A percentile compares a stretch with the other conserved stretches of the same genome.
phyloP scores from a whole-genome alignment of 2,888 invertebrate genomes.

The Eupithecia abbreviata region DNA sequence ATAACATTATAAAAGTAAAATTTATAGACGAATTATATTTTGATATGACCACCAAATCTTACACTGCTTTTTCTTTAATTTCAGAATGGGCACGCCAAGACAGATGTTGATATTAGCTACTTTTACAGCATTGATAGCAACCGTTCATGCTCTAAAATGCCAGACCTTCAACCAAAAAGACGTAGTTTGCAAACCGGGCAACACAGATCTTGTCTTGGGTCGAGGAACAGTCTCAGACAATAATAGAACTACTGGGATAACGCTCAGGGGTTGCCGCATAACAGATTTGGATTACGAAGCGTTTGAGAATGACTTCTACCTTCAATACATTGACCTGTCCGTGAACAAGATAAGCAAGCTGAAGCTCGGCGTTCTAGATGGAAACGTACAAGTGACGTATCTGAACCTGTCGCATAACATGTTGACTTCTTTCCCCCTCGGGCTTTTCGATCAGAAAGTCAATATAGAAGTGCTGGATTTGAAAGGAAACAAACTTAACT shows the following conservation, averaged over 20 bases:
- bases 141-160: conserved; percentile 41
- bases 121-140: background rate
- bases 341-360: conserved; percentile 58
- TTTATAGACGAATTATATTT: background rate
- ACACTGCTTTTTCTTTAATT: conserved; percentile 12
- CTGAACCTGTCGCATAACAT: conserved; percentile 63
- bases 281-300: conserved; percentile 54
- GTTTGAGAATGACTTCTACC: conserved; percentile 54
- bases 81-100: conserved; percentile 27
- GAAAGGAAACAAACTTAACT: conserved; percentile 55
- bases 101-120: background rate
- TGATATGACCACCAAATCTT: background rate
- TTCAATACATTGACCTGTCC: conserved; percentile 62
- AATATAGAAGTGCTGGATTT: conserved; percentile 61
- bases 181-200: conserved; percentile 49
- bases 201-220: conserved; percentile 43
- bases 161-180: conserved; percentile 42
- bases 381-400: conserved; percentile 48
- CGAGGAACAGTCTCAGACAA: conserved; percentile 56
- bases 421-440: conserved; percentile 56
- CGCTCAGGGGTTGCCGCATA: conserved; percentile 51
- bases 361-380: conserved; percentile 60
- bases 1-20: no score
- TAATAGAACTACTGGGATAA: conserved; percentile 49
- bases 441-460: conserved; percentile 60